Evolutionary conservation across 2,113 vertebrate genomes (phyloP).

Genomic region (Suricata suricatta): DNA sequence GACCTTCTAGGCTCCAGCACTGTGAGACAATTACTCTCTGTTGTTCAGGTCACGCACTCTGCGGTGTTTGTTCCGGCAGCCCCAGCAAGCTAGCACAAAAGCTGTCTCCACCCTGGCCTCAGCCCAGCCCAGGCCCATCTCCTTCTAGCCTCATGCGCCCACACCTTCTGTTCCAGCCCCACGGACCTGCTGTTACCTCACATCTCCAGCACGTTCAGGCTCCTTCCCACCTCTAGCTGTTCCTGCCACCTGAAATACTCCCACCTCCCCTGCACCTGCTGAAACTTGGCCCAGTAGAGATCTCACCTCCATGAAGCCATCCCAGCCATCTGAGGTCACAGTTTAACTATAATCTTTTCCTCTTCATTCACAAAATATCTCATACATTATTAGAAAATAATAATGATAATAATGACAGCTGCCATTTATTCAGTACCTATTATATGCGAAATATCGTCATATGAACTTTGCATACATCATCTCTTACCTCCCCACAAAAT

Average conservation of each 20-base stretch:
- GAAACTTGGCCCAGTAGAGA: not conserved
- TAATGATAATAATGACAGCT: not conserved
- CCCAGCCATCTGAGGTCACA: not conserved
- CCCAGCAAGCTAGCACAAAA: not conserved
- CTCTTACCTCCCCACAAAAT: not conserved
- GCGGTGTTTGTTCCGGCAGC: fast-evolving
- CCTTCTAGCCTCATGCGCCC: fast-evolving
- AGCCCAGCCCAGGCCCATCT: fast-evolving
- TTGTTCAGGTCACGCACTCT: not conserved
- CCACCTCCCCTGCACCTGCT: not conserved
- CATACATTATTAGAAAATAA: not conserved
- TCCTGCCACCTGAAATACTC: not conserved
- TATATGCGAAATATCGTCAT: not conserved
- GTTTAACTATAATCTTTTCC: not conserved
- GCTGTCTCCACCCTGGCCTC: not conserved
- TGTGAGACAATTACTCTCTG: not conserved
- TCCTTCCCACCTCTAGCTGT: too few species aligned
- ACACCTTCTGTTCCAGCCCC: not conserved
- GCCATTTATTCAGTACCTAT: not conserved
- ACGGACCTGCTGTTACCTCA: not conserved
- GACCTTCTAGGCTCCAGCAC: not conserved
- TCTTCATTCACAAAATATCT: not conserved
- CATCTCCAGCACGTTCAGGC: fast-evolving
- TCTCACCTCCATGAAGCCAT: not conserved
- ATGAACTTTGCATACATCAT: not conserved